Evolutionary conservation across 2,113 vertebrate species (phyloP).

Genomic region (Tupaia chinensis): DNA sequence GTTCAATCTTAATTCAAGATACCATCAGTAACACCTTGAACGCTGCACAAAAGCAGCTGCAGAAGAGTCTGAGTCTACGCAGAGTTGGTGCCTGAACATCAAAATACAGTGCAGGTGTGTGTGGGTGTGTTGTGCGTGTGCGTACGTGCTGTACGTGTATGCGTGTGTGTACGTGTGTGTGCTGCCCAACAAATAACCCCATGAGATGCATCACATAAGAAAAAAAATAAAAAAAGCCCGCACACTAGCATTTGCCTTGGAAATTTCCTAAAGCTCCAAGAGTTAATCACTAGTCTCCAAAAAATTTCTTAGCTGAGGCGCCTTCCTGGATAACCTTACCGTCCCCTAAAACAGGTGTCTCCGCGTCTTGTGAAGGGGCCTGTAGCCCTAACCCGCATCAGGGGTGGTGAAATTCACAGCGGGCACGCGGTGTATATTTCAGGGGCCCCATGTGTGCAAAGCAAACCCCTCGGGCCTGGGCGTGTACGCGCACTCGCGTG

Average conservation of each 20-base stretch:
- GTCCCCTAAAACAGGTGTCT: background rate
- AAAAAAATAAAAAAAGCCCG: background rate
- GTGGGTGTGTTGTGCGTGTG: constrained; percentile 8
- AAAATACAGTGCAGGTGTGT: constrained; percentile 48
- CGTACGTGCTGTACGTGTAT: constrained; percentile 62
- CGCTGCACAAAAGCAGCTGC: background rate
- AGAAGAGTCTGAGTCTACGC: background rate
- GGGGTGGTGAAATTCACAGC: background rate
- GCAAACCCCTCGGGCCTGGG: background rate
- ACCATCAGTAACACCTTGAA: background rate
- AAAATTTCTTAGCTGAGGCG: background rate
- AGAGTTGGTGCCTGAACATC: background rate
- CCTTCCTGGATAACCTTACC: background rate
- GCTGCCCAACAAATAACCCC: background rate
- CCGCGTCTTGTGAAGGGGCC: background rate
- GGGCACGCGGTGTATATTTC: background rate
- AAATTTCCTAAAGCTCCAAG: constrained; percentile 58
- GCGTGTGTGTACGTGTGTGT: constrained; percentile 20
- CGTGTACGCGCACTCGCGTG: background rate
- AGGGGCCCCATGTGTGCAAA: background rate
- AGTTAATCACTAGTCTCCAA: constrained; percentile 38
- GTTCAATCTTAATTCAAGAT: background rate
- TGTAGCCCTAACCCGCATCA: background rate
- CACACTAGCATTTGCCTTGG: background rate
- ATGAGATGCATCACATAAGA: background rate